A percentile compares a stretch with the other conserved stretches of the same genome.
These are phyloP conservation scores for Lepisosteus oculatus DNA, from an alignment of 2,113 vertebrate genomes.

Conservation along the genomic window DNA sequence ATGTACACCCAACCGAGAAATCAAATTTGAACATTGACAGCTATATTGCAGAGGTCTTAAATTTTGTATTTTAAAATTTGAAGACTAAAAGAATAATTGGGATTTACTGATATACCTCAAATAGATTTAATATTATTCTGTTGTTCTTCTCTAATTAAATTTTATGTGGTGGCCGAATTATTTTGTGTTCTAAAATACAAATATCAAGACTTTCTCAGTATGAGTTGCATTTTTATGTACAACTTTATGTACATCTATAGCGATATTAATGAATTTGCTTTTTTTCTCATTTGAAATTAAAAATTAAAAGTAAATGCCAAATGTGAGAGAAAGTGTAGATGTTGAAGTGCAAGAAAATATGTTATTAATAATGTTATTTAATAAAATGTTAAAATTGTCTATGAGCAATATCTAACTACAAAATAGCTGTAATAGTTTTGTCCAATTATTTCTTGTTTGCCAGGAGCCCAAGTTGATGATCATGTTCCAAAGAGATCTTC, in stretches of 20 bases:
- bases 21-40: too few relatives aligned
- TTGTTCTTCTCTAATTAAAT: too few relatives aligned
- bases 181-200: neutral
- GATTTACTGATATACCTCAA: too few relatives aligned
- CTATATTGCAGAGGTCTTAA: too few relatives aligned
- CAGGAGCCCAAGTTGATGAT: conserved; percentile 92
- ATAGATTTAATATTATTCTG: too few relatives aligned
- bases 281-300: neutral
- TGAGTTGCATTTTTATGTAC: conserved; percentile 9
- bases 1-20: too few relatives aligned
- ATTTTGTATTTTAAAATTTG: too few relatives aligned
- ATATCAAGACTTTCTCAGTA: neutral
- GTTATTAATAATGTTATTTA: neutral
- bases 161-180: too few relatives aligned
- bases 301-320: neutral
- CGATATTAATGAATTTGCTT: neutral
- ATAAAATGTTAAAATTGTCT: neutral
- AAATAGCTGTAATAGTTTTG: neutral
- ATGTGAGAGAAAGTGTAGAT: conserved; percentile 2
- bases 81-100: too few relatives aligned
- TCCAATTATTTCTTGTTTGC: conserved; percentile 11
- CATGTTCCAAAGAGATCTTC: conserved; percentile 85
- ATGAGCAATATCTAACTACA: neutral
- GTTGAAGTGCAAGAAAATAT: neutral
- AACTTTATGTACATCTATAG: too few relatives aligned